Percentiles rank a stretch among this genome's conserved stretches.
Conservation (phyloP, 2,113 vertebrate species). For the Plectropomus leopardus region DNA sequence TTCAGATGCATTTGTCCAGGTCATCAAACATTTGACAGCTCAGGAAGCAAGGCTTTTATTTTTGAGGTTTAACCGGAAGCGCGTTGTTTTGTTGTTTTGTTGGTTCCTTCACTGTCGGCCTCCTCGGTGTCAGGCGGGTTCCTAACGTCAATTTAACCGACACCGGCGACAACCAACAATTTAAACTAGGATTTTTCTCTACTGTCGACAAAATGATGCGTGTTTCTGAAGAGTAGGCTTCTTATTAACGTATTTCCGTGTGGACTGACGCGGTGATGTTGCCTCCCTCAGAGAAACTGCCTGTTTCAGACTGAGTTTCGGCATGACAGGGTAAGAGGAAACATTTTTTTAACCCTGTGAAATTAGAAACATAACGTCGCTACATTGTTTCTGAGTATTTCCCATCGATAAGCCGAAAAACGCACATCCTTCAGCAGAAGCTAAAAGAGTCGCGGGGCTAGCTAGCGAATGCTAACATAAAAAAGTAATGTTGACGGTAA, state of each 20-base stretch:
- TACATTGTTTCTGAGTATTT: not conserved
- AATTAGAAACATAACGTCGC: not conserved
- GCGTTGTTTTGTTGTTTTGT: not conserved
- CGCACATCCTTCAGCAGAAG: too few relatives aligned
- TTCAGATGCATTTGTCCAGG: too few relatives aligned
- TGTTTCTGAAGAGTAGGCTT: not conserved
- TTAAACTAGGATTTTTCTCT: not conserved
- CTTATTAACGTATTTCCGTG: not conserved
- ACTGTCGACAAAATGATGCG: not conserved
- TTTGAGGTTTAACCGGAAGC: conserved; percentile 26
- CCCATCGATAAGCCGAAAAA: not conserved
- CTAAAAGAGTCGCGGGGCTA: not conserved
- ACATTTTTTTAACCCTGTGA: not conserved
- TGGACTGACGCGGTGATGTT: conserved; percentile 36
- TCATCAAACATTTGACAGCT: not conserved
- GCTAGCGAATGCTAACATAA: not conserved
- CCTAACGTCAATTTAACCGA: conserved; percentile 8
- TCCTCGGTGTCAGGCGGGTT: conserved; percentile 35
- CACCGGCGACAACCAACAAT: conserved; percentile 18
- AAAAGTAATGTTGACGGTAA: not conserved
- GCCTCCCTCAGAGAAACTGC: conserved; percentile 41
- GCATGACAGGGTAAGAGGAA: conserved; percentile 67
- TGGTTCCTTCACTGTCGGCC: conserved; percentile 24
- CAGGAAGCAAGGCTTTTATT: conserved; percentile 42
- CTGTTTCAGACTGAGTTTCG: conserved; percentile 62